Conservation (phyloP, 2,888 invertebrate genomes). For the Archips crataeganus region DNA sequence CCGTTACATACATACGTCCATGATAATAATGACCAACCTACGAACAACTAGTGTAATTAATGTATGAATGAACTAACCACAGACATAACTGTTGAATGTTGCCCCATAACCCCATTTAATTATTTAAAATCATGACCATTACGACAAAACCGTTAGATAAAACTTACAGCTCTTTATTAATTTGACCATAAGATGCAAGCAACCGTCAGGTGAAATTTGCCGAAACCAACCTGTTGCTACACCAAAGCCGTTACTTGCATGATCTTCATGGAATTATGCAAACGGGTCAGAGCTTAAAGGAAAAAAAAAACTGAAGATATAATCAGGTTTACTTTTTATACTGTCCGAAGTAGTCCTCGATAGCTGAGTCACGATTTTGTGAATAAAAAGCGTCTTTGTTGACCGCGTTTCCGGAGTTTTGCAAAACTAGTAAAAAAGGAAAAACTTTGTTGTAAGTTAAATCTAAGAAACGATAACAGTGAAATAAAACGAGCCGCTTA, state of each 20-base stretch:
- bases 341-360: background rate
- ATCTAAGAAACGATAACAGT: constrained; percentile 28
- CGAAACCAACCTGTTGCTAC: constrained; percentile 31
- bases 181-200: constrained; percentile 3
- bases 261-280: constrained; percentile 20
- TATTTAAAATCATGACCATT: constrained; percentile 20
- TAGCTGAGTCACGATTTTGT: constrained; percentile 11
- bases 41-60: background rate
- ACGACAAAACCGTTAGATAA: constrained; percentile 29
- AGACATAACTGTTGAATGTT: background rate
- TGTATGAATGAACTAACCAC: constrained; percentile 2
- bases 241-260: constrained; percentile 16
- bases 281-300: background rate
- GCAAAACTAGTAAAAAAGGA: background rate
- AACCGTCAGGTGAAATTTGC: constrained; percentile 25
- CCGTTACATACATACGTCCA: too few species aligned
- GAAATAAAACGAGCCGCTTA: constrained; percentile 36
- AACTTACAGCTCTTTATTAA: constrained; percentile 14
- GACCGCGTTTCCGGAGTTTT: constrained; percentile 10
- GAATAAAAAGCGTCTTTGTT: constrained; percentile 12
- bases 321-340: constrained; percentile 10
- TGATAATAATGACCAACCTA: background rate
- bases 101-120: constrained; percentile 19
- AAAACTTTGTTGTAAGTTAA: background rate
- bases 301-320: constrained; percentile 17